These are phyloP conservation scores for Dryas iulia DNA, from an alignment of 1,140 invertebrate genomes.

Conservation along the genomic window DNA sequence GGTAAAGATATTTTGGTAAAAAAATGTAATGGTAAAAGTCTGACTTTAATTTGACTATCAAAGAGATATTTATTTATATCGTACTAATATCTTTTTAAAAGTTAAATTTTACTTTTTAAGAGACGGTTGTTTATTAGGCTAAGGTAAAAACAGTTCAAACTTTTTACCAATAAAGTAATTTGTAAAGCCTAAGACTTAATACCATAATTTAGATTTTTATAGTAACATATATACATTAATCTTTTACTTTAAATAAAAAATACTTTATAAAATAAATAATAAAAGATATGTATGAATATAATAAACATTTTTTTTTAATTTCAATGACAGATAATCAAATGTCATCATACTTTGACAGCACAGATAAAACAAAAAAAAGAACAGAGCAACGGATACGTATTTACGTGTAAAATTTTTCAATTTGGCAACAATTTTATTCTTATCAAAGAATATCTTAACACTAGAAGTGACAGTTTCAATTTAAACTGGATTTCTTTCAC, in stretches of 20 bases:
- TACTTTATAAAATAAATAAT: neutral
- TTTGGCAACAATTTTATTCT: conserved; percentile 11
- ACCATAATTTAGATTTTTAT: no score
- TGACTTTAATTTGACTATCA: no score
- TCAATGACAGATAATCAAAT: neutral
- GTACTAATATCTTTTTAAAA: no score
- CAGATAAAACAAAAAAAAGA: neutral
- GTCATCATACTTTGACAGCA: neutral
- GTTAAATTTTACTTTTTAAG: no score
- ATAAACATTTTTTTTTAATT: neutral
- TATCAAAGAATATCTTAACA: neutral
- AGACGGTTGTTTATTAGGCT: no score
- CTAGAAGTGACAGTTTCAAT: neutral
- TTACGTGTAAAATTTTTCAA: neutral
- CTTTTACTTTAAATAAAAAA: neutral
- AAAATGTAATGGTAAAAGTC: no score
- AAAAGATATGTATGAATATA: neutral
- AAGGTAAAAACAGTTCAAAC: no score
- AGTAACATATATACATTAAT: no score
- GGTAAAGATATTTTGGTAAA: no score
- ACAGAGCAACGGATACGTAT: neutral
- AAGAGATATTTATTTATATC: no score
- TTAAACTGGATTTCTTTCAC: neutral
- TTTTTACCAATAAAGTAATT: no score
- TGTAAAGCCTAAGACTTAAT: no score